These are phyloP conservation scores for Phalacrocorax pelagicus DNA, from an alignment of 2,113 vertebrate species.

Conservation along the genomic window DNA sequence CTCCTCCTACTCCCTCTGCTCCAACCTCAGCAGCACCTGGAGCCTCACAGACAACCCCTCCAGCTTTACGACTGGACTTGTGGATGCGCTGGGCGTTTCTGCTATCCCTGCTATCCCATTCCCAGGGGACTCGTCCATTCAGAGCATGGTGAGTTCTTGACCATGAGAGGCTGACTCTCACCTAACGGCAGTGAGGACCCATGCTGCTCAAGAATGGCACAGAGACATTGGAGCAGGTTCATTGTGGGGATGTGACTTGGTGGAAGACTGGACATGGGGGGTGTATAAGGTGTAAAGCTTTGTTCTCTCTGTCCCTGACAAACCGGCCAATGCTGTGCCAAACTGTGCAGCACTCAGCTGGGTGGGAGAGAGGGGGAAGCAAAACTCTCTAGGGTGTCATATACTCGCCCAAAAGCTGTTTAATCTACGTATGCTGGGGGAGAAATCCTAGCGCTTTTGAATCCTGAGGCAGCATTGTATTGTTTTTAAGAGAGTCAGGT, in stretches of 20 bases:
- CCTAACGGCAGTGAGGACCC: not conserved
- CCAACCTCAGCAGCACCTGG: slow-evolving; percentile 81
- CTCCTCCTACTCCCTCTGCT: slow-evolving; percentile 78
- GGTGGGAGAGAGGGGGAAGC: not conserved
- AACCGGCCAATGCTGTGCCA: not conserved
- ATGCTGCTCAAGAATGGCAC: not conserved
- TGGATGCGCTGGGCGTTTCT: not conserved
- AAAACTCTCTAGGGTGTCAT: not conserved
- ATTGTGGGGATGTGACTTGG: not conserved
- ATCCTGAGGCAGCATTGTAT: fast-evolving
- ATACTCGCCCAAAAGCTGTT: not conserved
- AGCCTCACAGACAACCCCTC: slow-evolving; percentile 71
- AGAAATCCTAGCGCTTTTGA: not conserved
- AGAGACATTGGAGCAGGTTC: not conserved
- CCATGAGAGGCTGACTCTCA: not conserved
- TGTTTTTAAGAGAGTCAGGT: not conserved
- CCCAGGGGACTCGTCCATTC: slow-evolving; percentile 28
- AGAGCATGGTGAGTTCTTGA: slow-evolving; percentile 63
- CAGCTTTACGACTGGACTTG: not conserved
- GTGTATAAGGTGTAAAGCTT: not conserved
- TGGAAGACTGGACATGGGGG: not conserved
- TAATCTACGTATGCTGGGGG: not conserved
- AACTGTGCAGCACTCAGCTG: not conserved
- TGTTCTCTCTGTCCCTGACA: not conserved
- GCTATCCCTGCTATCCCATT: not conserved